Conservation (phyloP, 1,140 invertebrate genomes). For the Phenacoccus solenopsis region DNA sequence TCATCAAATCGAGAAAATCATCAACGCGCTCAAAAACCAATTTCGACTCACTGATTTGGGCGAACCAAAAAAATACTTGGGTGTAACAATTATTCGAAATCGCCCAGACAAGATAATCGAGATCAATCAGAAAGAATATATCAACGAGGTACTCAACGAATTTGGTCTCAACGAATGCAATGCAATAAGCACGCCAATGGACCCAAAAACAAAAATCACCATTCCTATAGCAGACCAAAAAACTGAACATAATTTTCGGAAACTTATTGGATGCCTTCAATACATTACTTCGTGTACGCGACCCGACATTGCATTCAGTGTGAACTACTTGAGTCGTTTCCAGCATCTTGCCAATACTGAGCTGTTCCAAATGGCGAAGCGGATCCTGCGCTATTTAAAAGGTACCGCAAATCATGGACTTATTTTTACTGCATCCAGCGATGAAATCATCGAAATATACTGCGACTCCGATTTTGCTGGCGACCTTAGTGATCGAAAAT, state of each 20-base stretch:
- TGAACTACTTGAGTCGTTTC: neutral
- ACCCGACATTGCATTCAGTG: neutral
- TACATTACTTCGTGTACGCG: neutral
- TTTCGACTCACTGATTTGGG: neutral
- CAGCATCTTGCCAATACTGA: neutral
- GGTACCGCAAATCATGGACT: neutral
- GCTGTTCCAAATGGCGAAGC: neutral
- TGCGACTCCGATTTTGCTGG: no score
- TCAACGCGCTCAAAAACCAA: no score
- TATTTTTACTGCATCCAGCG: no score
- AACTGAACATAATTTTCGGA: neutral
- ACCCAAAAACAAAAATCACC: neutral
- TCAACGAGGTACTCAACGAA: neutral
- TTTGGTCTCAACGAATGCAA: neutral
- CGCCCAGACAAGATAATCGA: neutral
- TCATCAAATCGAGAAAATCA: no score
- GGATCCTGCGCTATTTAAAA: neutral
- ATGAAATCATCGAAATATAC: no score
- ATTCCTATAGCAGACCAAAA: neutral
- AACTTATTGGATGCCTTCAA: neutral
- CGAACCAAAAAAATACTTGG: neutral
- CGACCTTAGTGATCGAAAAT: no score
- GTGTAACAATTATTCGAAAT: neutral
- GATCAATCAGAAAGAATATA: neutral
- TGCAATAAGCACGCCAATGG: neutral